Conservation (phyloP, 2,888 invertebrate genomes). For the Xestia c-nigrum region DNA sequence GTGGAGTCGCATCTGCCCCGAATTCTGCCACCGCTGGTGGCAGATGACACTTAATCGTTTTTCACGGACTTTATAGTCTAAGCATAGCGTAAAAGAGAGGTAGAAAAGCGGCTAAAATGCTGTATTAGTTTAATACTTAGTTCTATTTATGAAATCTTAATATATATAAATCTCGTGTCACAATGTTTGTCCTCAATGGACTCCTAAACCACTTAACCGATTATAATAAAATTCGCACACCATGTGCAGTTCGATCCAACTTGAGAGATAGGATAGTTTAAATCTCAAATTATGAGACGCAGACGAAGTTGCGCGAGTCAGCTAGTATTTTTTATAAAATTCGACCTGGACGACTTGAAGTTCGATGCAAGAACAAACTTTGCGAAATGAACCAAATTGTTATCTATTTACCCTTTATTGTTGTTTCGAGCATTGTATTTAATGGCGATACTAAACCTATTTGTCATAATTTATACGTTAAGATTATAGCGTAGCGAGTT, state of each 20-base stretch:
- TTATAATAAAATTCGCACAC: too few relatives aligned
- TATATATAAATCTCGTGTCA: too few relatives aligned
- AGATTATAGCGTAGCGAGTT: not conserved
- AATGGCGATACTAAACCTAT: slow-evolving; percentile 6
- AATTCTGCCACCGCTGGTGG: too few relatives aligned
- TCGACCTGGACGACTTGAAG: slow-evolving; percentile 15
- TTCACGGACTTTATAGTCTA: not conserved
- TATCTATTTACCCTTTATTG: not conserved
- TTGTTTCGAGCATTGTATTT: not conserved
- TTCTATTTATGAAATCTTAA: not conserved
- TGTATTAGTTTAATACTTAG: not conserved
- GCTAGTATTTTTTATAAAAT: slow-evolving; percentile 2
- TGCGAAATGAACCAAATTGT: not conserved
- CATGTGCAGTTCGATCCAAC: too few relatives aligned
- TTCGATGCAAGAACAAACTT: slow-evolving; percentile 10
- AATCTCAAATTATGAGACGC: too few relatives aligned
- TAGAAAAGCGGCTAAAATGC: slow-evolving; percentile 1
- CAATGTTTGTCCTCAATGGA: too few relatives aligned
- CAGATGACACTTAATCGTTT: too few relatives aligned
- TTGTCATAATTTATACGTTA: not conserved
- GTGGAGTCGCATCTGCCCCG: too few relatives aligned
- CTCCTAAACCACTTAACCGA: too few relatives aligned
- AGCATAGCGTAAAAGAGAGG: not conserved
- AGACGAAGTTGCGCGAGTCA: too few relatives aligned
- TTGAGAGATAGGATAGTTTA: too few relatives aligned